Evolutionary conservation across 2,797 vertebrate species (phyloP), one percentile per base, ranked within the genome.

Genomic region (Rhynchotus rufescens): DNA sequence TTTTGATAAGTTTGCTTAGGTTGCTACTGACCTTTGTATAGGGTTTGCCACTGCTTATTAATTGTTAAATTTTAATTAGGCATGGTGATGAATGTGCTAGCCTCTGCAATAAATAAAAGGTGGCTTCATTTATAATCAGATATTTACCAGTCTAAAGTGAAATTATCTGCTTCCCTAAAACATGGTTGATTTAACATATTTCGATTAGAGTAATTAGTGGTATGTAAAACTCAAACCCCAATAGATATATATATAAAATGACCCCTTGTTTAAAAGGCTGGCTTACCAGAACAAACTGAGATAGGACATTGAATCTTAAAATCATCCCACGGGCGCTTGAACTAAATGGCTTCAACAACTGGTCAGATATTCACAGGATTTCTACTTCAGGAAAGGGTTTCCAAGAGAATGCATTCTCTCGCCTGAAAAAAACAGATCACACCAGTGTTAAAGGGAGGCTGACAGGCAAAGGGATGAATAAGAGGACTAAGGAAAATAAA

Each of bases 61-160:
- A 96, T 97, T 97, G 97, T 97, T 96, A 97, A 90, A 97, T 97
- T 98, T 97, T 98, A 97, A 98, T 97, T 97, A 97, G 97, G 93
- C 92, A 95, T 95, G 96, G 89, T 94, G 95, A 97, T 96, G 96
- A 96, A 97, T 95, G 90, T 96, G 93, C 94, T 97, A 95, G 96
- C 94, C 95, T 97, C 95, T 95, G 95, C 95, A 95, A 90, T 97
- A 97, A 97, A 96, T 95, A 96, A 96, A 96, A 94, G 89, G 94
- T 87, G 93, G 88, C 93, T 90, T 90, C 95, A 65, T 87, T 92
- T 94, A 89, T 93, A 95, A 96, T 90, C 34, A 6, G 94, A 69
- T 88, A 94, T 91, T 93, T 90, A 94, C 90, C 76, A 66, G 51
- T 88, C 87, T 86, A 74, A 62, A 89, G 84, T 86, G 80, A 93